Base-by-base conservation (phyloP, 2,113 vertebrate species). In the Odontophorus gujanensis region DNA sequence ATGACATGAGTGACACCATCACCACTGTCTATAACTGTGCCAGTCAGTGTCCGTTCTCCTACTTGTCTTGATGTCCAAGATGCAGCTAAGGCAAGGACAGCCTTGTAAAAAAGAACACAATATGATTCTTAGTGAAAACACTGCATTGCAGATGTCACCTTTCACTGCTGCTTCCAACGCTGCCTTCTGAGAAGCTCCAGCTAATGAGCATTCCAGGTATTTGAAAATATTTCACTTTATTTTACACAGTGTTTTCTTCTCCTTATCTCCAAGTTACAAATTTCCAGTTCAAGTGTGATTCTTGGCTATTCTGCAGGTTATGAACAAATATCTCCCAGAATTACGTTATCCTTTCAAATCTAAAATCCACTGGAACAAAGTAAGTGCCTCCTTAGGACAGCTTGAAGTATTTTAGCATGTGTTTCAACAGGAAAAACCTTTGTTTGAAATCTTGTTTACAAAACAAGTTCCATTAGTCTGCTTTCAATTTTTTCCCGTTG, bases 31-130 rank as follows among this genome's bases (percentile, higher is more conserved):
- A 99, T 99, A 95, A 99, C 99, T 1, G 99, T 99, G 88, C 99
- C 99, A 0, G 99, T 99, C 96, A 99, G 97, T 0, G 99, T 99
- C 95, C 99, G 97, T 96, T 99, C 99, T 63, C 99, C 99, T 84
- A 99, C 99, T 97, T 99, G 99, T 89, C 99, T 98, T 90, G 99
- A 99, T 24, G 99, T 99, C 99, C 99, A 99, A 66, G 99, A 99
- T 7, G 99, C 99, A 73, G 99, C 99, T 95, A 99, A 98, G 90
- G 99, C 99, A 85, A 99, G 98, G 72, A 99, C 99, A 32, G 99
- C 99, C 99, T 99, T 94, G 48, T 43, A 47, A 81, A 83, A 94
- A 51, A 74, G 58, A 91, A 85, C 16, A 7, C 4, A 71, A 61
- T 22, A 25, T 15, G 57, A 32, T 30, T 8, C 25, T 40, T 19